phyloP scores from a whole-genome alignment of 2,888 invertebrate species.

The Synanthedon tipuliformis region DNA sequence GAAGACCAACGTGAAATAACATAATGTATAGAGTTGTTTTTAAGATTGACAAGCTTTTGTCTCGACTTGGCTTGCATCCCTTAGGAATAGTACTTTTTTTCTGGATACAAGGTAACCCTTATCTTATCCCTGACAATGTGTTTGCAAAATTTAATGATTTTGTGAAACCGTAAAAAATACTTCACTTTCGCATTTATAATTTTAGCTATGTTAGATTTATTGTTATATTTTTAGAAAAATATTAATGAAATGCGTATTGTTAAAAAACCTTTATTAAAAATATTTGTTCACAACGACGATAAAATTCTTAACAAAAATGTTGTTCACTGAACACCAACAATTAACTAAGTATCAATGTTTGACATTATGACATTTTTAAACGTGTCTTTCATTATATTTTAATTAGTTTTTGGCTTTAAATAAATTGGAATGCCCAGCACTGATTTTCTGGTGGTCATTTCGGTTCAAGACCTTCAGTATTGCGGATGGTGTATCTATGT shows the following conservation, averaged over 20 bases:
- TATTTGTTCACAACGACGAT: slow-evolving; percentile 48
- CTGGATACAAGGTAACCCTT: no score
- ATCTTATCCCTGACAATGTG: no score
- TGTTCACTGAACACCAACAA: slow-evolving; percentile 29
- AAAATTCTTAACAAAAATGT: slow-evolving; percentile 34
- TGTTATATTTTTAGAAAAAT: not conserved
- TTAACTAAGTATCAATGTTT: slow-evolving; percentile 18
- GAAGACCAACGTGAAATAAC: no score
- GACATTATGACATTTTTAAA: slow-evolving; percentile 20
- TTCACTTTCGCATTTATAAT: not conserved
- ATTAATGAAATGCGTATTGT: slow-evolving; percentile 1
- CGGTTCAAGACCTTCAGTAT: slow-evolving; percentile 9
- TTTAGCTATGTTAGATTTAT: not conserved
- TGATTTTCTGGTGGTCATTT: slow-evolving; percentile 13
- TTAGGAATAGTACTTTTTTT: no score
- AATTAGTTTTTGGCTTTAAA: slow-evolving; percentile 34
- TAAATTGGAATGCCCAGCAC: slow-evolving; percentile 62
- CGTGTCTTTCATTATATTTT: slow-evolving; percentile 47
- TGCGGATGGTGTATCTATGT: not conserved
- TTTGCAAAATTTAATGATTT: no score
- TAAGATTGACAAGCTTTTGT: no score
- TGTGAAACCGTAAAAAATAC: not conserved
- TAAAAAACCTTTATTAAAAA: slow-evolving; percentile 54
- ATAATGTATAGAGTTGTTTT: no score
- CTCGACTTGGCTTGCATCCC: no score